These are phyloP conservation scores for Schizaphis graminum DNA, from an alignment of 2,888 invertebrate species.

Conservation along the genomic window DNA sequence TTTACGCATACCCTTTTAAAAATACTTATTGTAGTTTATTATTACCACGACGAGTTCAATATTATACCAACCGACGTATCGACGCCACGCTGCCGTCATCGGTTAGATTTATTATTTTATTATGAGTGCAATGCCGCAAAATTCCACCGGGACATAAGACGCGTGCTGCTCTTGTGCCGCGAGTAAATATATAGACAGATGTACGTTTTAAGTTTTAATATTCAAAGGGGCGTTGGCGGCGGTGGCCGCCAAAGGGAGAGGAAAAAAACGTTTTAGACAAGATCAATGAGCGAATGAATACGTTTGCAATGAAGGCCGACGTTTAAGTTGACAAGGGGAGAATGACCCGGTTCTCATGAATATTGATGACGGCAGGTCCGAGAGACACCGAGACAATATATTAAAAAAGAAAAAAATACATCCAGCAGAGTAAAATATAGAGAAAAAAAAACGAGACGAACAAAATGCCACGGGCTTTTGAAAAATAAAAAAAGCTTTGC, in stretches of 20 bases:
- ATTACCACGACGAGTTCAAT: background rate
- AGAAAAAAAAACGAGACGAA: background rate
- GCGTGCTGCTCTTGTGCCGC: background rate
- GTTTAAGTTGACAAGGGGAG: conserved; percentile 21
- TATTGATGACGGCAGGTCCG: conserved; percentile 44
- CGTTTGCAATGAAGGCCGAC: conserved; percentile 35
- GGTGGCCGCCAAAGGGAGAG: background rate
- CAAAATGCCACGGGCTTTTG: background rate
- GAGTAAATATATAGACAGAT: background rate
- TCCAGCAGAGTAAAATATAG: background rate
- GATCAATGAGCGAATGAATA: conserved; percentile 48
- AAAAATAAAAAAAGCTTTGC: background rate
- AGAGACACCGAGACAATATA: conserved; percentile 45
- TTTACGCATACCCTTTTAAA: background rate
- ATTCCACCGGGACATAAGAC: background rate
- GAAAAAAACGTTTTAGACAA: conserved; percentile 36
- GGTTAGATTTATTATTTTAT: background rate
- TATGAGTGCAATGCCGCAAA: background rate
- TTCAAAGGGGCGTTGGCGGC: conserved; percentile 17
- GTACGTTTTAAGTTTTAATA: conserved; percentile 30
- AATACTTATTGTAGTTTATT: background rate
- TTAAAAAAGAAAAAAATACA: conserved; percentile 44
- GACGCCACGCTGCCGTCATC: background rate
- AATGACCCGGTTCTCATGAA: conserved; percentile 54
- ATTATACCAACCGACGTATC: background rate